Evolutionary conservation across 2,797 vertebrate species (phyloP).

Genomic region (Pseudopleuronectes americanus): DNA sequence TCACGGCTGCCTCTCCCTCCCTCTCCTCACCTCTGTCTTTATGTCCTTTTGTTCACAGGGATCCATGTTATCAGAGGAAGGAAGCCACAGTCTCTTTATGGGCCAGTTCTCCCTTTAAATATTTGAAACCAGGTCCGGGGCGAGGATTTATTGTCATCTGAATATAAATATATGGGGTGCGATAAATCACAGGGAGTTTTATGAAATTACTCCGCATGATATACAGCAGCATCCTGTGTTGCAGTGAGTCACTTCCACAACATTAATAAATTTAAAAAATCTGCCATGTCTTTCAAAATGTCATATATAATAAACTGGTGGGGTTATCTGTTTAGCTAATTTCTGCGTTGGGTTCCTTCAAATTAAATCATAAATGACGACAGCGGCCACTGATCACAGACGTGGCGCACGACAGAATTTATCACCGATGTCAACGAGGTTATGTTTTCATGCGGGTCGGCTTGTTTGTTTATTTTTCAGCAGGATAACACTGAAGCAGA

Average conservation of each 20-base stretch:
- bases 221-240: slow-evolving; percentile 2
- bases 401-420: background rate
- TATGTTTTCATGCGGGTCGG: background rate
- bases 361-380: slow-evolving; percentile 13
- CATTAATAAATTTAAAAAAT: slow-evolving; percentile 21
- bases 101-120: slow-evolving; percentile 18
- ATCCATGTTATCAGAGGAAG: slow-evolving; percentile 11
- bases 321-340: slow-evolving; percentile 6
- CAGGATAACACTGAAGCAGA: background rate
- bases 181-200: slow-evolving; percentile 44
- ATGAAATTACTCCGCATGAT: slow-evolving; percentile 32
- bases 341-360: slow-evolving; percentile 10
- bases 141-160: slow-evolving; percentile 46
- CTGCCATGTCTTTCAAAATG: slow-evolving; percentile 2
- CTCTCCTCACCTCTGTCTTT: slow-evolving; percentile 11
- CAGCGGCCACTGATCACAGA: background rate
- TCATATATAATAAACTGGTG: slow-evolving; percentile 7
- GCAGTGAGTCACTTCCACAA: slow-evolving; percentile 19
- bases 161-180: slow-evolving; percentile 36
- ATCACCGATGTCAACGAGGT: background rate
- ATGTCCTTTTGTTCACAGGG: slow-evolving; percentile 9
- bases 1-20: slow-evolving; percentile 24
- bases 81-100: slow-evolving; percentile 15
- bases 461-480: background rate
- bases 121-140: slow-evolving; percentile 21